These are phyloP conservation scores for Sinocyclocheilus anshuiensis DNA, from an alignment of 2,113 vertebrate genomes.

Conservation along the genomic window DNA sequence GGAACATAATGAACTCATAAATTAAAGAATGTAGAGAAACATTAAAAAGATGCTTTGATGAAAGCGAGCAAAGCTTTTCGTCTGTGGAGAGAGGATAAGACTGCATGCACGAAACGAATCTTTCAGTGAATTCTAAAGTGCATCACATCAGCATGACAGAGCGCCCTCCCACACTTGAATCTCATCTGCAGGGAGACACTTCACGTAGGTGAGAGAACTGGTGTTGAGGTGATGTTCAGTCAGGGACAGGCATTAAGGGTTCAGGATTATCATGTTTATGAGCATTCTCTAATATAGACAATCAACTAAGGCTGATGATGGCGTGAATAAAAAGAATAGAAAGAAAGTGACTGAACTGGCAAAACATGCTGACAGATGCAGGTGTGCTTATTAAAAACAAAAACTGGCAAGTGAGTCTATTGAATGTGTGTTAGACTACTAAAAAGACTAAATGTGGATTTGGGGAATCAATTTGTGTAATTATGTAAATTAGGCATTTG, in stretches of 20 bases:
- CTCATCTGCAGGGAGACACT: not conserved
- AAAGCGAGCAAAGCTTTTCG: slow-evolving; percentile 48
- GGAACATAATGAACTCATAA: slow-evolving; percentile 54
- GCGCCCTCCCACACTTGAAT: not conserved
- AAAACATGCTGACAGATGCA: not conserved
- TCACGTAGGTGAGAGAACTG: not conserved
- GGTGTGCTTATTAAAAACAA: not conserved
- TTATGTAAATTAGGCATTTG: too few species aligned
- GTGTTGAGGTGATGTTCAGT: slow-evolving; percentile 8
- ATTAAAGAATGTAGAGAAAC: slow-evolving; percentile 26
- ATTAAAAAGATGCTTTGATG: slow-evolving; percentile 37
- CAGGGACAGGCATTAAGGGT: slow-evolving; percentile 4
- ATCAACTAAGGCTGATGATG: not conserved
- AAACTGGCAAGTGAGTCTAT: too few species aligned
- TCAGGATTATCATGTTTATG: slow-evolving; percentile 26
- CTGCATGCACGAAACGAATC: slow-evolving; percentile 46
- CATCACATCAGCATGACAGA: slow-evolving; percentile 28
- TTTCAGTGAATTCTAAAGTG: slow-evolving; percentile 51
- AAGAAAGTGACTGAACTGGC: not conserved
- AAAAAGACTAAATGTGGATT: not conserved
- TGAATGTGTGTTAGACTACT: not conserved
- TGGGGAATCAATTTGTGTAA: not conserved
- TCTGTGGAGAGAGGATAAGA: slow-evolving; percentile 33
- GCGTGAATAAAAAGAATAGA: not conserved
- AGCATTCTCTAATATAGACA: not conserved